These are phyloP conservation scores for Engystomops pustulosus DNA, from an alignment of 2,113 vertebrate genomes.

Conservation along the genomic window DNA sequence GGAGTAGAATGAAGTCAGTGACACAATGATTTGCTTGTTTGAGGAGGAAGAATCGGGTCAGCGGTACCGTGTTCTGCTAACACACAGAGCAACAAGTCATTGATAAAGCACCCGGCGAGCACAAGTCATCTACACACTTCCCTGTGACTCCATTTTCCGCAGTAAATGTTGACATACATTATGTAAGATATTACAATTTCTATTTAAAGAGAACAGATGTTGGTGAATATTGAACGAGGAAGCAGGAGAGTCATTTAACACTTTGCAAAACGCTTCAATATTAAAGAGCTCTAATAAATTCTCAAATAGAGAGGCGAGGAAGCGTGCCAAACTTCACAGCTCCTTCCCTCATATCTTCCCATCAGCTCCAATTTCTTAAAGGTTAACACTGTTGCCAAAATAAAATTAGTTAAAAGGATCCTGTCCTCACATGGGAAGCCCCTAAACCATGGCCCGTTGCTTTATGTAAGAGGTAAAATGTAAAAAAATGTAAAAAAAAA, in stretches of 20 bases:
- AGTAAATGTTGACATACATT: conserved; percentile 26
- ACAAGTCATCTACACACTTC: conserved; percentile 19
- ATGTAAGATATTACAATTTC: conserved; percentile 39
- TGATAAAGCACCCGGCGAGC: conserved; percentile 13
- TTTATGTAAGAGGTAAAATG: no score
- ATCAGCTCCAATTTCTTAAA: neutral
- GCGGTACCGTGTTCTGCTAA: conserved; percentile 24
- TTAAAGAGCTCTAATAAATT: conserved; percentile 24
- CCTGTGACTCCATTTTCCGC: conserved; percentile 17
- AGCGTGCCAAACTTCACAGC: neutral
- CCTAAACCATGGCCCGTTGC: no score
- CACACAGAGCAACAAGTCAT: neutral
- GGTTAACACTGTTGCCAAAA: neutral
- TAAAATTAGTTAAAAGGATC: neutral
- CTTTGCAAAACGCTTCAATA: conserved; percentile 3
- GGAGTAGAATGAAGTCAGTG: conserved; percentile 52
- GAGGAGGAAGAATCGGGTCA: conserved; percentile 51
- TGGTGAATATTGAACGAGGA: conserved; percentile 25
- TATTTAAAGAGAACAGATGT: conserved; percentile 39
- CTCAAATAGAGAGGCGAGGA: neutral
- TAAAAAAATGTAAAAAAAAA: no score
- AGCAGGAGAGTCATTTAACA: conserved; percentile 16
- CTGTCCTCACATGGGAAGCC: no score
- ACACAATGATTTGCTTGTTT: conserved; percentile 57
- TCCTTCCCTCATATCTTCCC: neutral